Evolutionary conservation across 2,797 vertebrate genomes (phyloP).

Genomic region (Onychomys arenicola): DNA sequence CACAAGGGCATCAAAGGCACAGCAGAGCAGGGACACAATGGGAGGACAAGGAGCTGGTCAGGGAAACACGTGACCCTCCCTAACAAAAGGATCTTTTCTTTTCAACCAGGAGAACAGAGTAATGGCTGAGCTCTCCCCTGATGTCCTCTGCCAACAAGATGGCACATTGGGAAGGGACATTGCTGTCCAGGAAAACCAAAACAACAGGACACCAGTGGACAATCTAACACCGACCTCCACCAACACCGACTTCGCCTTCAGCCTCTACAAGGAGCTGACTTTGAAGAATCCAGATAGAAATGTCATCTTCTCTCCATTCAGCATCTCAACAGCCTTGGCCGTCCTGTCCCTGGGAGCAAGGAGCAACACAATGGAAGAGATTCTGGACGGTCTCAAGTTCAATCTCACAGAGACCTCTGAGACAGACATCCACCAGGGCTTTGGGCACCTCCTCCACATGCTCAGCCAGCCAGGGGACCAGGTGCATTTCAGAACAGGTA

Average conservation of each 20-base stretch:
- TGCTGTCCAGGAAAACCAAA: fast-evolving
- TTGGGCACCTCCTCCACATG: slow-evolving; percentile 84
- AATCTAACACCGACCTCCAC: slow-evolving; percentile 69
- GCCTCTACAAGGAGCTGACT: slow-evolving; percentile 89
- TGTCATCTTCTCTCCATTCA: slow-evolving; percentile 92
- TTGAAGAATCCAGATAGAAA: slow-evolving; percentile 86
- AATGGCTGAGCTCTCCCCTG: not conserved
- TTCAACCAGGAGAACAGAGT: slow-evolving; percentile 27
- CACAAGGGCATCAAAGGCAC: too few species aligned
- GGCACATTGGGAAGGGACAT: fast-evolving
- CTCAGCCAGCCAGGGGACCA: slow-evolving; percentile 53
- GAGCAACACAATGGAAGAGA: slow-evolving; percentile 87
- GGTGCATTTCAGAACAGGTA: slow-evolving; percentile 85
- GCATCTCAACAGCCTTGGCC: slow-evolving; percentile 89
- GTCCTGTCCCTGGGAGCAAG: slow-evolving; percentile 90
- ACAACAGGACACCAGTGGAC: fast-evolving
- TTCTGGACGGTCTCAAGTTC: slow-evolving; percentile 91
- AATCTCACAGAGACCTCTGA: slow-evolving; percentile 82
- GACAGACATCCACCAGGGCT: slow-evolving; percentile 88
- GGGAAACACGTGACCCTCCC: fast-evolving
- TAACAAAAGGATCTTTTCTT: not conserved
- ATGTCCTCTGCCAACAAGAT: not conserved
- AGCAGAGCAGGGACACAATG: not conserved
- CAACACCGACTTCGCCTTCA: slow-evolving; percentile 89
- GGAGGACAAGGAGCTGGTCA: fast-evolving